Percentiles rank a stretch among this genome's conserved stretches.
phyloP scores from a whole-genome alignment of 2,113 vertebrate species.

The Petroica traversi region DNA sequence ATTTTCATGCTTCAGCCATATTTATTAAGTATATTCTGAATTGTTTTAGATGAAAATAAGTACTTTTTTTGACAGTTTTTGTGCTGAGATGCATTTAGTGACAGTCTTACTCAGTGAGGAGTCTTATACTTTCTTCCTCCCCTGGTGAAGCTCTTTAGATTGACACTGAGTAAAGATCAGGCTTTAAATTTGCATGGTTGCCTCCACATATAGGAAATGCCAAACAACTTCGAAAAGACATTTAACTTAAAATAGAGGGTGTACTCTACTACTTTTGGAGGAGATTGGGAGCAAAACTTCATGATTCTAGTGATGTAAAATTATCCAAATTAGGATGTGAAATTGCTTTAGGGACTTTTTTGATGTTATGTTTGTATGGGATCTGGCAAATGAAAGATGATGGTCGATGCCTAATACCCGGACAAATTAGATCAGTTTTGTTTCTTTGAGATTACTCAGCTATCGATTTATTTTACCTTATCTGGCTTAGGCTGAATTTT shows the following conservation, averaged over 20 bases:
- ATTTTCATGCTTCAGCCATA: background rate
- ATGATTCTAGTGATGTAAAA: background rate
- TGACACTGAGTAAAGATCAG: background rate
- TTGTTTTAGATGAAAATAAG: background rate
- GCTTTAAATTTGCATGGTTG: background rate
- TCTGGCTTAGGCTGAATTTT: background rate
- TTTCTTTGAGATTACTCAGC: background rate
- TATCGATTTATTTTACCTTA: background rate
- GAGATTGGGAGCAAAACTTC: background rate
- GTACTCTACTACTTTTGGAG: background rate
- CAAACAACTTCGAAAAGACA: background rate
- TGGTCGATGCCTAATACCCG: background rate
- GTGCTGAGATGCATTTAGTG: background rate
- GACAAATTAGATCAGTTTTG: background rate
- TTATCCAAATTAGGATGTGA: background rate
- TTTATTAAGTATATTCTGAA: background rate
- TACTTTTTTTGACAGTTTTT: background rate
- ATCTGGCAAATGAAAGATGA: conserved; percentile 28
- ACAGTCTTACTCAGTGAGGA: background rate
- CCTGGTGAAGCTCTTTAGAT: background rate
- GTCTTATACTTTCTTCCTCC: background rate
- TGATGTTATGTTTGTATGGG: background rate
- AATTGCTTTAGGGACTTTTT: background rate
- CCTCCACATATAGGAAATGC: background rate
- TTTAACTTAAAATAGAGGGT: background rate